A percentile compares a stretch with the other conserved stretches of the same genome.
Evolutionary conservation across 2,797 vertebrate genomes (phyloP).

Genomic region (Sebastes hubbsi): DNA sequence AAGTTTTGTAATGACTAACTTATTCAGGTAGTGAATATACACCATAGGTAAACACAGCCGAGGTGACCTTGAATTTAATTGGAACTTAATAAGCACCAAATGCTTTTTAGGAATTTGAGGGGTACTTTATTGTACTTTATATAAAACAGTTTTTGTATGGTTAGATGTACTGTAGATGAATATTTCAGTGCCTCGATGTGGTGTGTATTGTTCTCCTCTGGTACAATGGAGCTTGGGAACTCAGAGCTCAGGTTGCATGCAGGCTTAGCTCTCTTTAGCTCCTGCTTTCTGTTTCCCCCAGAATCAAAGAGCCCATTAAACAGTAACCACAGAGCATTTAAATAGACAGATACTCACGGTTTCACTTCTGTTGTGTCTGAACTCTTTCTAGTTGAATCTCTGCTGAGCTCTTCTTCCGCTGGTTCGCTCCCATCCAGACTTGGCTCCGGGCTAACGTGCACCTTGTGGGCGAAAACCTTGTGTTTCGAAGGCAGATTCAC

Average conservation of each 20-base stretch:
- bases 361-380: conserved; percentile 51
- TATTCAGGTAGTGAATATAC: conserved; percentile 22
- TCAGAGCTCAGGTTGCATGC: conserved; percentile 76
- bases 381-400: conserved; percentile 30
- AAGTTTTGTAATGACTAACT: conserved; percentile 39
- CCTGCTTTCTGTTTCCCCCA: conserved; percentile 17
- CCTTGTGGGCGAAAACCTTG: conserved; percentile 67
- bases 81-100: background rate
- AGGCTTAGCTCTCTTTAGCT: conserved; percentile 25
- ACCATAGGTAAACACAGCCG: conserved; percentile 32
- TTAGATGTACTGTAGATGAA: conserved; percentile 46
- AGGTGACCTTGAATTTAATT: background rate
- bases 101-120: background rate
- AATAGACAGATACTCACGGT: conserved; percentile 71
- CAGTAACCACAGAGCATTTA: conserved; percentile 25
- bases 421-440: conserved; percentile 45
- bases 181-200: conserved; percentile 62
- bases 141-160: background rate
- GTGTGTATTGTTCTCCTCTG: conserved; percentile 64
- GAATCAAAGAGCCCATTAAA: conserved; percentile 55
- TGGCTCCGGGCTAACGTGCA: conserved; percentile 43
- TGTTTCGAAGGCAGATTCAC: conserved; percentile 74
- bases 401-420: conserved; percentile 10
- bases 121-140: background rate
- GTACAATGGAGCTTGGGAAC: conserved; percentile 74